Conservation (phyloP, 1,140 invertebrate species). For the Drosophila saltans region DNA sequence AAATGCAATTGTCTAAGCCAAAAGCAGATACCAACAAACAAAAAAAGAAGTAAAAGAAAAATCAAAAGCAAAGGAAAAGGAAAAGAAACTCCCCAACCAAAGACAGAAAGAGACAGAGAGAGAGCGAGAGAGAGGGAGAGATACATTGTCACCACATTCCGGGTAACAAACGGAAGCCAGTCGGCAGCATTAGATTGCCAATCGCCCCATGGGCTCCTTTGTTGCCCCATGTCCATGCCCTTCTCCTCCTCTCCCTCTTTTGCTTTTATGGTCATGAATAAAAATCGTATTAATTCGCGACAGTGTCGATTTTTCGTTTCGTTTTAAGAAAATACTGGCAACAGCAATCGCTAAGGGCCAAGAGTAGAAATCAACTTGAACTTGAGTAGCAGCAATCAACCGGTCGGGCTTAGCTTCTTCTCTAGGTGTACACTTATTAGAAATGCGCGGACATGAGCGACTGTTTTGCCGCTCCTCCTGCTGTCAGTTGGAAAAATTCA, state of each 20-base stretch:
- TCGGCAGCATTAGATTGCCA: conserved; percentile 61
- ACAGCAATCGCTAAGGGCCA: conserved; percentile 44
- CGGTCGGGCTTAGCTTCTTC: no score
- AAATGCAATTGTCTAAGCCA: conserved; percentile 69
- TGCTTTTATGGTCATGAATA: conserved; percentile 59
- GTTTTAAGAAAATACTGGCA: conserved; percentile 1
- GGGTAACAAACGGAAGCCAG: conserved; percentile 73
- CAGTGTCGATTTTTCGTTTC: conserved; percentile 57
- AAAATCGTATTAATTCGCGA: conserved; percentile 79
- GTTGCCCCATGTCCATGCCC: conserved; percentile 17
- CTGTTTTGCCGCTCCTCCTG: conserved; percentile 10
- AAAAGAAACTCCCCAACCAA: conserved; percentile 46
- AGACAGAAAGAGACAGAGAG: not conserved
- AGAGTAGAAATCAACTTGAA: conserved; percentile 72
- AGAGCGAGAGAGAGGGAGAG: no score
- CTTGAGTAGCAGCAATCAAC: conserved; percentile 48
- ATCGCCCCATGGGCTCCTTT: conserved; percentile 60
- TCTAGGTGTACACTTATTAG: conserved; percentile 48
- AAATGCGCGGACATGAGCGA: conserved; percentile 67
- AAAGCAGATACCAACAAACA: conserved; percentile 19
- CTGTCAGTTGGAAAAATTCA: conserved; percentile 11
- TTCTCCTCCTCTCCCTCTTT: not conserved
- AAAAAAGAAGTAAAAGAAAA: not conserved
- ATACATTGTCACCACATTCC: conserved; percentile 78
- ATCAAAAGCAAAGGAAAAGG: conserved; percentile 34